These are phyloP conservation scores for Chloroceryle amazona DNA, from an alignment of 2,797 vertebrate genomes.

Conservation along the genomic window DNA sequence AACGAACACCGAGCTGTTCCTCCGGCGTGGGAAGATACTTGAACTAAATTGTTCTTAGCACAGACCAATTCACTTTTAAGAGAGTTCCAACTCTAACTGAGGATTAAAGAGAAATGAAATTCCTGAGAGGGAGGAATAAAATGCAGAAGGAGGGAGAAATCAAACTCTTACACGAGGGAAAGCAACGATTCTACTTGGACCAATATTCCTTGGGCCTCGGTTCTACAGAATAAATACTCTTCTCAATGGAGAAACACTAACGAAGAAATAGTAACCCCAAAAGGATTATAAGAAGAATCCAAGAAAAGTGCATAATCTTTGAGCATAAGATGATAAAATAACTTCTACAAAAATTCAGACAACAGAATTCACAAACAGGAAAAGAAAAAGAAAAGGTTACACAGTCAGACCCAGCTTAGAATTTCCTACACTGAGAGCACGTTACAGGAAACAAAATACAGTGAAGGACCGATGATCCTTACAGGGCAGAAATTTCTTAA, in stretches of 20 bases:
- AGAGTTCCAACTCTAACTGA: not conserved
- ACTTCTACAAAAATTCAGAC: not conserved
- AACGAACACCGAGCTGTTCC: not conserved
- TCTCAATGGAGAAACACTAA: slow-evolving; percentile 59
- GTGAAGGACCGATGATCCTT: not conserved
- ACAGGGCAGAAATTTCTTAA: not conserved
- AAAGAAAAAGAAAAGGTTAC: not conserved
- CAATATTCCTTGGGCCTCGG: not conserved
- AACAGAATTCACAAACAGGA: not conserved
- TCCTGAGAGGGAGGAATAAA: slow-evolving; percentile 34
- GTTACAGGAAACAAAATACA: not conserved
- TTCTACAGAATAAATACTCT: slow-evolving; percentile 58
- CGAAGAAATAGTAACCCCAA: slow-evolving; percentile 51
- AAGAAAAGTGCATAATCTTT: slow-evolving; percentile 37
- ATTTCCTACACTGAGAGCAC: not conserved
- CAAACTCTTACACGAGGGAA: not conserved
- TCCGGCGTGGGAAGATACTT: not conserved
- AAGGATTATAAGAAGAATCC: slow-evolving; percentile 54
- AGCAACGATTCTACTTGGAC: slow-evolving; percentile 3
- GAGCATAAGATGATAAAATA: slow-evolving; percentile 1
- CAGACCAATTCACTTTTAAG: not conserved
- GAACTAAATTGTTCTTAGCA: not conserved
- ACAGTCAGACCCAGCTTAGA: not conserved
- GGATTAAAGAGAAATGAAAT: not conserved
- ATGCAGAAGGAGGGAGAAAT: not conserved